Conservation (phyloP, 1,140 invertebrate genomes). For the Diorhabda carinulata region DNA sequence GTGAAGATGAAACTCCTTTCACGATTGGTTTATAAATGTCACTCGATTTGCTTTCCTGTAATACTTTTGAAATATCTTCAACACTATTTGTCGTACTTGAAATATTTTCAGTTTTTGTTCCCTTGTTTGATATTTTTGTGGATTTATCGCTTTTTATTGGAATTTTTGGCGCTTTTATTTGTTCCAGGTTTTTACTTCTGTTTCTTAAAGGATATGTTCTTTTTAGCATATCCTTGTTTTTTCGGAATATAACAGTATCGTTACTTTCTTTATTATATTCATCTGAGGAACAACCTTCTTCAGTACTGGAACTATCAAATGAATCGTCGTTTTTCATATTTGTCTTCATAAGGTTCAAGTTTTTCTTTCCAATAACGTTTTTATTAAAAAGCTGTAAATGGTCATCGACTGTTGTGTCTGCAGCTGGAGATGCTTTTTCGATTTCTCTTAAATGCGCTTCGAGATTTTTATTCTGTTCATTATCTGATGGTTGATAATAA, state of each 20-base stretch:
- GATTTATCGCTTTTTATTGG: background rate
- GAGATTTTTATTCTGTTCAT: conserved; percentile 41
- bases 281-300: background rate
- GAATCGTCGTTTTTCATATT: conserved; percentile 2
- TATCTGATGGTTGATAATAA: conserved; percentile 44
- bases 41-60: background rate
- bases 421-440: conserved; percentile 28
- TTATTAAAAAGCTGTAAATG: conserved; percentile 31
- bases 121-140: background rate
- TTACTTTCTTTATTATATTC: conserved; percentile 3
- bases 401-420: conserved; percentile 19
- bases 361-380: conserved; percentile 37
- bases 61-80: background rate
- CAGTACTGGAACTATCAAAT: background rate
- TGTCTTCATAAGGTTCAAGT: conserved; percentile 36
- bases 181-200: background rate
- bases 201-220: conserved; percentile 10
- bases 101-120: background rate
- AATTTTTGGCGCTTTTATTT: conserved; percentile 2
- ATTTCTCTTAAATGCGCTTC: conserved; percentile 33
- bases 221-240: background rate
- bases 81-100: background rate
- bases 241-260: conserved; percentile 14
- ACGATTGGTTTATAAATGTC: background rate
- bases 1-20: background rate